Evolutionary conservation across 2,113 vertebrate genomes (phyloP), one percentile per base, ranked within the genome.

Genomic region (Chinchilla lanigera): DNA sequence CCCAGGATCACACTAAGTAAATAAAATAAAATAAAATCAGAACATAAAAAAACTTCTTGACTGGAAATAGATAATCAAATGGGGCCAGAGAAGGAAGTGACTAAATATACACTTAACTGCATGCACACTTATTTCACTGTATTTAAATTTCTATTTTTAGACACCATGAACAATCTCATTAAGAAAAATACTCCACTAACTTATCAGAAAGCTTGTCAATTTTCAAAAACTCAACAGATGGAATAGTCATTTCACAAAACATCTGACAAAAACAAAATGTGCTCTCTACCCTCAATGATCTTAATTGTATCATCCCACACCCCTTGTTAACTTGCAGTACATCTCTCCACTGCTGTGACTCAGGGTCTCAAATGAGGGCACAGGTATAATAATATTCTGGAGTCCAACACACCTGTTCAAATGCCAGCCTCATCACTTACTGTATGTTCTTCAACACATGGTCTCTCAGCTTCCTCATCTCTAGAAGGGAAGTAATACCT

Each of bases 141-240:
- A 52, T 71, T 50, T 92, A 67, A 84, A 26, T 30, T 47, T 93
- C 77, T 94, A 92, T 88, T 92, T 96, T 93, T 91, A 95, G 88
- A 60, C 10, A 96, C 28, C 47, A 67, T 44, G 22, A 91, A 96
- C 22, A 90, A 96, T 73, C 47, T 94, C 81, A 60, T 90, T 87
- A 88, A 92, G 56, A 94, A 56, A 96, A 86, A 95, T 93, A 90
- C 38, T 86, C 80, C 69, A 96, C 0, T 33, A 91, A 85, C 41
- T 85, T 95, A 96, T 35, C 73, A 95, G 54, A 84, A 96, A 73
- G 75, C 12, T 2, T 86, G 58, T 91, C 86, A 61, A n/a, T 90
- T 89, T 93, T 75, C 73, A 95, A 96, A 95, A 94, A 47, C 38
- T 87, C 44, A 94, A 71, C 58, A 94, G 58, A 89, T 92, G 47